A percentile compares a stretch with the other conserved stretches of the same genome.
phyloP scores from a whole-genome alignment of 2,113 vertebrate species.

The Phaetusa simplex region DNA sequence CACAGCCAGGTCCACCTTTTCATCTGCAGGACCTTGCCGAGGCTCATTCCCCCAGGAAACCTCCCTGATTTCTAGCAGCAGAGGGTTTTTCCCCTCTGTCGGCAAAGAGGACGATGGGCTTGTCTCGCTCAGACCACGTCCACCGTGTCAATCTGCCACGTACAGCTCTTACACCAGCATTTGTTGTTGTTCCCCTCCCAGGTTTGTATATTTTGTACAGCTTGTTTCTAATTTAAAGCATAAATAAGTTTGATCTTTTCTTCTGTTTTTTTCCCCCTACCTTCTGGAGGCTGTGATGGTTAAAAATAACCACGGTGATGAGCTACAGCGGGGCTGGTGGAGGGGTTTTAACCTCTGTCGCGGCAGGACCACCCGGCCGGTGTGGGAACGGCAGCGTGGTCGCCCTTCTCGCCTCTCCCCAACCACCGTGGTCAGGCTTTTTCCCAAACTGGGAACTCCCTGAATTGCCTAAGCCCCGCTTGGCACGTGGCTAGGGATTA shows the following conservation, averaged over 20 bases:
- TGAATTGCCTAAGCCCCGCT: not conserved
- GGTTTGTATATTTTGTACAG: not conserved
- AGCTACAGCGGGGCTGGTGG: not conserved
- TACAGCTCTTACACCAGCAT: not conserved
- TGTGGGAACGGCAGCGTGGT: fast-evolving
- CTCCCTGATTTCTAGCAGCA: not conserved
- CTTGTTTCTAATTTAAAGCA: slow-evolving; percentile 10
- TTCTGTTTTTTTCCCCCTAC: not conserved
- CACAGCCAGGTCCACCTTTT: not conserved
- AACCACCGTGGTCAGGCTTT: fast-evolving
- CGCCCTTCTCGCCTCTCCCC: not conserved
- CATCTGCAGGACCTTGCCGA: fast-evolving
- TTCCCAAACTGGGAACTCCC: not conserved
- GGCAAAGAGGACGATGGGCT: not conserved
- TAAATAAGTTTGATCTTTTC: slow-evolving; percentile 52
- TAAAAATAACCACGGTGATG: not conserved
- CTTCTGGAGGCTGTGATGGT: slow-evolving; percentile 32
- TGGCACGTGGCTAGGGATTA: not conserved
- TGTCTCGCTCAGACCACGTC: not conserved
- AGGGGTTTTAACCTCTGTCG: not conserved
- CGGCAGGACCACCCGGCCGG: fast-evolving
- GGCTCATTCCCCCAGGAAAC: not conserved
- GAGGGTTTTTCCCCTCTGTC: not conserved
- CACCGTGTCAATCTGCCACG: not conserved
- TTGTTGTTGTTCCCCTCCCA: not conserved